Evolutionary conservation across 2,113 vertebrate species (phyloP).

Genomic region (Gobio gobio): DNA sequence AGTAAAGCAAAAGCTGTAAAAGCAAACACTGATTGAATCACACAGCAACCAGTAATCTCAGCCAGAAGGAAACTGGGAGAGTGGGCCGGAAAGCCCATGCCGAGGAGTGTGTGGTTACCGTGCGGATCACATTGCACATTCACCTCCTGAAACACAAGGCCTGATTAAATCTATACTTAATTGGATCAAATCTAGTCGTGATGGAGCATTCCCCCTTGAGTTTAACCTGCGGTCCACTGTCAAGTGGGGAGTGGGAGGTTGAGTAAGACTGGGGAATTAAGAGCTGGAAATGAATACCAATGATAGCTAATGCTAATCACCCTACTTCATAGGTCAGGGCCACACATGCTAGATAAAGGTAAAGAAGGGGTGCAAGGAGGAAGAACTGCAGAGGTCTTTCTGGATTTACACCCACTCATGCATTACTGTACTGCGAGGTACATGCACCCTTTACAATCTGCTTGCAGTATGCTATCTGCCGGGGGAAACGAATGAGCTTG

Average conservation of each 20-base stretch:
- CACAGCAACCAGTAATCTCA: constrained; percentile 1
- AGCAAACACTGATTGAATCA: constrained; percentile 47
- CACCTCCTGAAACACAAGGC: constrained; percentile 60
- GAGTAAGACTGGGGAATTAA: constrained; percentile 70
- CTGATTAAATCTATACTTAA: constrained; percentile 83
- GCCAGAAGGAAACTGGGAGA: constrained; percentile 48
- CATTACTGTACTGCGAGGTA: not conserved
- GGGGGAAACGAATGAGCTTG: constrained; percentile 28
- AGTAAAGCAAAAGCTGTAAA: not conserved
- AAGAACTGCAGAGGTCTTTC: not conserved
- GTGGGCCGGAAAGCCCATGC: constrained; percentile 17
- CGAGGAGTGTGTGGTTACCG: constrained; percentile 55
- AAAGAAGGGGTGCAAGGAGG: not conserved
- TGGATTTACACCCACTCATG: constrained; percentile 53
- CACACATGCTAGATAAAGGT: constrained; percentile 27
- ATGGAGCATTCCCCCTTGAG: constrained; percentile 75
- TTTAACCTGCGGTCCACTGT: constrained; percentile 77
- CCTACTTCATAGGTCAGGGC: constrained; percentile 64
- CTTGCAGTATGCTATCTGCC: constrained; percentile 12
- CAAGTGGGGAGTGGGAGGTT: constrained; percentile 65
- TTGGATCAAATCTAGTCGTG: constrained; percentile 80
- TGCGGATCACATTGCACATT: constrained; percentile 71
- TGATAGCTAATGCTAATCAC: constrained; percentile 71
- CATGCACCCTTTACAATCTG: constrained; percentile 19
- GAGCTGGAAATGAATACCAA: constrained; percentile 76